Conservation (phyloP, 2,113 vertebrate genomes). For the Pimephales promelas region DNA sequence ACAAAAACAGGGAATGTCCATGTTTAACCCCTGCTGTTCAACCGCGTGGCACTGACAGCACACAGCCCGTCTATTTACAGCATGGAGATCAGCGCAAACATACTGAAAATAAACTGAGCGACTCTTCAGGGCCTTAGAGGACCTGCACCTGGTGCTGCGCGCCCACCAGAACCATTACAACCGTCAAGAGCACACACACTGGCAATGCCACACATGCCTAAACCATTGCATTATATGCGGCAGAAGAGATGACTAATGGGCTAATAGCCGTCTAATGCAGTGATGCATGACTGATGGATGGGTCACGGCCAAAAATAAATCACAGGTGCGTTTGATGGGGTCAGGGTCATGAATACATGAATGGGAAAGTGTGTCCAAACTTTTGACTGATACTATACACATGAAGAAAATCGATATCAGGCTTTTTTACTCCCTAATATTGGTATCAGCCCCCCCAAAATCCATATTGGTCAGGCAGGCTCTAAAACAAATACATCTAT, state of each 20-base stretch:
- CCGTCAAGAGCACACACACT: neutral
- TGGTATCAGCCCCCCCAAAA: no score
- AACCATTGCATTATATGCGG: neutral
- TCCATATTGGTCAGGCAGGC: no score
- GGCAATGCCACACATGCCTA: conserved; percentile 18
- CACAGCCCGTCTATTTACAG: conserved; percentile 72
- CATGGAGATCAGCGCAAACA: conserved; percentile 67
- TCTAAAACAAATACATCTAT: no score
- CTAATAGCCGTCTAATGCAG: neutral
- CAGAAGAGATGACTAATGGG: neutral
- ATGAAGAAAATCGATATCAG: no score
- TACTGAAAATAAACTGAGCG: conserved; percentile 73
- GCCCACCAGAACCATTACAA: conserved; percentile 54
- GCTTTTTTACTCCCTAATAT: no score
- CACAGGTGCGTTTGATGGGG: neutral
- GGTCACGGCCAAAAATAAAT: neutral
- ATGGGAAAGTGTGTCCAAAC: no score
- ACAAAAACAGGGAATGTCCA: conserved; percentile 13
- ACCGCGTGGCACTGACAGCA: conserved; percentile 62
- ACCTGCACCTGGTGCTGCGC: conserved; percentile 76
- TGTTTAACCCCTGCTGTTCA: conserved; percentile 64
- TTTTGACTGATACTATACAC: no score
- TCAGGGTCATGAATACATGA: neutral
- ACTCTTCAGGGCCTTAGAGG: conserved; percentile 68
- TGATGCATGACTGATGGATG: neutral